Percentiles rank a stretch among this genome's conserved stretches.
These are phyloP conservation scores for Orthosia gothica DNA, from an alignment of 2,888 invertebrate species.

Conservation along the genomic window DNA sequence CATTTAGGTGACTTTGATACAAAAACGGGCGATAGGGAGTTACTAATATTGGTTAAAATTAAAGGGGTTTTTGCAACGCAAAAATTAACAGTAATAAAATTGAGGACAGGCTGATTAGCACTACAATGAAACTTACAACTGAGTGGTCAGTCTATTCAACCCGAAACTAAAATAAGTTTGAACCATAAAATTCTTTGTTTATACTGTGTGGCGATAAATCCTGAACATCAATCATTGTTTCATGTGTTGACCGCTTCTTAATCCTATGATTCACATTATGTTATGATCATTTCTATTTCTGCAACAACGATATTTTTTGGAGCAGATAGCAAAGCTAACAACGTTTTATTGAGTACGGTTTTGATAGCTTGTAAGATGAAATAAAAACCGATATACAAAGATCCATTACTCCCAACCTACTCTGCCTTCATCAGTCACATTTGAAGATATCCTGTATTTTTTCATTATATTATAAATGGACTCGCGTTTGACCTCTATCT, in stretches of 20 bases:
- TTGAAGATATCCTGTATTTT: too few relatives aligned
- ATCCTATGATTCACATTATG: constrained; percentile 24
- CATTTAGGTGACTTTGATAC: too few relatives aligned
- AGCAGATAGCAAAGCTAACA: not conserved
- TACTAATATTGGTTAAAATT: too few relatives aligned
- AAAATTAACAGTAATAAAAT: not conserved
- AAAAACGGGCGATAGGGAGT: too few relatives aligned
- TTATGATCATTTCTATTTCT: constrained; percentile 28
- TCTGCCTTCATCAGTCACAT: too few relatives aligned
- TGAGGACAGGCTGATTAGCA: constrained; percentile 3
- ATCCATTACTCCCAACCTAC: not conserved
- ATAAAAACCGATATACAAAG: not conserved
- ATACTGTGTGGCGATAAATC: constrained; percentile 14
- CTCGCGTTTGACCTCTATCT: too few relatives aligned
- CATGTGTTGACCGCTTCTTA: not conserved
- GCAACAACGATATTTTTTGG: constrained; percentile 2
- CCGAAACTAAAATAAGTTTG: constrained; percentile 32
- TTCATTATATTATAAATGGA: too few relatives aligned
- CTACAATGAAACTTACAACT: not conserved
- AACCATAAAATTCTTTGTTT: constrained; percentile 17
- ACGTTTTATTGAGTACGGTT: not conserved
- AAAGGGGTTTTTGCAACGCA: not conserved
- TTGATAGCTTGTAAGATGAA: not conserved
- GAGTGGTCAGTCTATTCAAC: constrained; percentile 25
- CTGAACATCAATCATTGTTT: constrained; percentile 30